A percentile compares a stretch with the other conserved stretches of the same genome.
Evolutionary conservation across 2,797 vertebrate genomes (phyloP).

Genomic region (Spinibarbus caldwelli): DNA sequence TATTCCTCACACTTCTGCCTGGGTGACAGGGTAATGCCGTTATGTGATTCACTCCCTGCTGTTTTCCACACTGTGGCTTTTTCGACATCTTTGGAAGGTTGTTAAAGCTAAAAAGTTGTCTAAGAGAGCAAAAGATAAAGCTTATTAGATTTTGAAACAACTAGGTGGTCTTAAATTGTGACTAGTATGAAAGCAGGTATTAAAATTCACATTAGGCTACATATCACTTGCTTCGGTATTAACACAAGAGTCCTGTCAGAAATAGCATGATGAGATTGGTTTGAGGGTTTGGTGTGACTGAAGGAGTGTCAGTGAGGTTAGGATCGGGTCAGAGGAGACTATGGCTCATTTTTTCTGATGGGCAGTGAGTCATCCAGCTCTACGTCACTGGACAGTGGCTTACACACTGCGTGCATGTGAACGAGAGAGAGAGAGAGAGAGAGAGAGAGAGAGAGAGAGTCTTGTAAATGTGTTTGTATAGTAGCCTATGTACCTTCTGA

Average conservation of each 20-base stretch:
- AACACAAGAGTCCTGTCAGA: background rate
- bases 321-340: background rate
- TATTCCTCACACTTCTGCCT: constrained; percentile 24
- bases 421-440: background rate
- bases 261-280: background rate
- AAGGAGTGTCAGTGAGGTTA: too few species aligned
- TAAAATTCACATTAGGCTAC: background rate
- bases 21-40: background rate
- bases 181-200: background rate
- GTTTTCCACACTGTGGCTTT: background rate
- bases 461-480: background rate
- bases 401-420: background rate
- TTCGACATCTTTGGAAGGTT: background rate
- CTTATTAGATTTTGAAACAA: background rate
- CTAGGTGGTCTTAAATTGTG: background rate
- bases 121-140: background rate
- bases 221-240: background rate
- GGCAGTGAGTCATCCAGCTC: constrained; percentile 25
- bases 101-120: background rate
- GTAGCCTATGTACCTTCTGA: background rate
- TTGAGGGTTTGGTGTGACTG: background rate
- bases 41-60: background rate
- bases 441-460: background rate
- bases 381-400: constrained; percentile 22
- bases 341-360: background rate